Evolutionary conservation across 2,888 invertebrate species (phyloP).

Genomic region (Lysandra bellargus): DNA sequence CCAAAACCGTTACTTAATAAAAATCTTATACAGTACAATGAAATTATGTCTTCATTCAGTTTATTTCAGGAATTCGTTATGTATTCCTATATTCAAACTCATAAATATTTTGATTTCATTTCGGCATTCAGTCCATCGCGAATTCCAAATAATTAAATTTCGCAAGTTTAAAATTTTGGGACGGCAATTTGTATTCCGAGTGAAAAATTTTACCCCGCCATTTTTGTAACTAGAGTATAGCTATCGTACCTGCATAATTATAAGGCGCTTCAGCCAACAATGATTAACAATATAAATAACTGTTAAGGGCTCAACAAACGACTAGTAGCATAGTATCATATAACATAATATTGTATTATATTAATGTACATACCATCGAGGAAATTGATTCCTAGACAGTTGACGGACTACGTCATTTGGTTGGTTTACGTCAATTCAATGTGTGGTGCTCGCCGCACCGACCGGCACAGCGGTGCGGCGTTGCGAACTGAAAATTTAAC

Average conservation of each 20-base stretch:
- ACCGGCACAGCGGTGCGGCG: no score
- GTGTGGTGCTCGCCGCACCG: no score
- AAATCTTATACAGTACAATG: not conserved
- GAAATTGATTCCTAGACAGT: no score
- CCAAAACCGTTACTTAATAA: not conserved
- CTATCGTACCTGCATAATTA: not conserved
- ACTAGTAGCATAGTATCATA: no score
- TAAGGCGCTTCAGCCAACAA: not conserved
- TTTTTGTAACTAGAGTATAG: not conserved
- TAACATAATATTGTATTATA: no score
- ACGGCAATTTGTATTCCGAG: slow-evolving; percentile 23
- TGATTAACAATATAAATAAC: no score
- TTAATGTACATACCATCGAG: no score
- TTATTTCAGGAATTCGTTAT: slow-evolving; percentile 19
- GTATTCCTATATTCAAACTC: slow-evolving; percentile 29
- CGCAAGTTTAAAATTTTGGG: slow-evolving; percentile 33
- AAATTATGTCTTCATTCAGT: not conserved
- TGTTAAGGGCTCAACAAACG: no score
- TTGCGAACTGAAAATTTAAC: no score
- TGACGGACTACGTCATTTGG: no score
- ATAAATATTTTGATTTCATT: slow-evolving; percentile 31
- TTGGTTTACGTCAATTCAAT: no score
- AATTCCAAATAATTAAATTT: slow-evolving; percentile 33
- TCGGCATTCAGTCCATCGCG: slow-evolving; percentile 21
- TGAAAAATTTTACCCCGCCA: slow-evolving; percentile 12